Evolutionary conservation across 2,888 invertebrate species (phyloP).

Genomic region (Fragum sueziense): DNA sequence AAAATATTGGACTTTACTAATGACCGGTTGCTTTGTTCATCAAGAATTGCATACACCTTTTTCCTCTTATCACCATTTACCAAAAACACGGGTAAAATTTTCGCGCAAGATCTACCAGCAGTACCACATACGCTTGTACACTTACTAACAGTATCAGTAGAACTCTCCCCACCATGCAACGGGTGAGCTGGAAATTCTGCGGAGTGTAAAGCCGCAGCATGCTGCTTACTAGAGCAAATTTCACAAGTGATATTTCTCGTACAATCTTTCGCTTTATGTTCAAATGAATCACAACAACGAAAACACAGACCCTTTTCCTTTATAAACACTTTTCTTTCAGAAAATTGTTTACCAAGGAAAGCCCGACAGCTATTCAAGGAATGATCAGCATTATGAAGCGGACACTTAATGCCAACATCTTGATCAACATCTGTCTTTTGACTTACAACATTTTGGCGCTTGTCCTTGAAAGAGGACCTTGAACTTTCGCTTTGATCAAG

Average conservation of each 20-base stretch:
- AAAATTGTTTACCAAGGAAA: neutral
- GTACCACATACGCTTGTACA: neutral
- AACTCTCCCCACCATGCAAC: too few relatives aligned
- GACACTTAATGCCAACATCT: neutral
- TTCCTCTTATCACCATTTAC: neutral
- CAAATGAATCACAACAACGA: neutral
- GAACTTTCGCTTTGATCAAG: neutral
- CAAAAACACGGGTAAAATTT: neutral
- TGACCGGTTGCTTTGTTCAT: neutral
- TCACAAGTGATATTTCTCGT: neutral
- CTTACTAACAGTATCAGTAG: too few relatives aligned
- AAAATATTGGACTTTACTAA: neutral
- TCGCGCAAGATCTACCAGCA: neutral
- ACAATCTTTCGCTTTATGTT: neutral
- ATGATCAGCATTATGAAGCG: too few relatives aligned
- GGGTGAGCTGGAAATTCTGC: too few relatives aligned
- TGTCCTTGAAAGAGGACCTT: neutral
- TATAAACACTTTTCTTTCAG: neutral
- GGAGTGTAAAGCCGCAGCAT: neutral
- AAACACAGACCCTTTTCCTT: neutral
- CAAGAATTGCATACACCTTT: neutral
- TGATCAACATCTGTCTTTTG: slow-evolving; percentile 1
- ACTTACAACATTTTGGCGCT: neutral
- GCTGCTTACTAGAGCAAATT: neutral
- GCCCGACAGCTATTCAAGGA: neutral